Conservation (phyloP, 2,113 vertebrate genomes). For the Piaya cayana region DNA sequence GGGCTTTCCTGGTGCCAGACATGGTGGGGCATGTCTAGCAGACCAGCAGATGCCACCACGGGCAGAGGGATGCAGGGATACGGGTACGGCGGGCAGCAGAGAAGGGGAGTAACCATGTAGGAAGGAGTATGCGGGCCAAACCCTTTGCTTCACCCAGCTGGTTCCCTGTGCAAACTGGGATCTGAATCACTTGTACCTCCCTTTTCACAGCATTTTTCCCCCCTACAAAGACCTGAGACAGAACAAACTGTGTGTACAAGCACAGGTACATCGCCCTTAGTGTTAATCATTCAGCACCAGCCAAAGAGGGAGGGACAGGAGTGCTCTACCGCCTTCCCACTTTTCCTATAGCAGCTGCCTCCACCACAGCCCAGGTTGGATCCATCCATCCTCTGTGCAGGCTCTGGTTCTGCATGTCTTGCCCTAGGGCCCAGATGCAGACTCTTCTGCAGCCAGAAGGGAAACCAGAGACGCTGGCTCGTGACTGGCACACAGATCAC, state of each 20-base stretch:
- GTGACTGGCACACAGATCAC: slow-evolving; percentile 16
- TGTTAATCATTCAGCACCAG: slow-evolving; percentile 50
- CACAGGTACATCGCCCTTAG: slow-evolving; percentile 7
- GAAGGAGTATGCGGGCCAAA: background rate
- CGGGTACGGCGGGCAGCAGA: too few species aligned
- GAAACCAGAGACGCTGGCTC: slow-evolving; percentile 29
- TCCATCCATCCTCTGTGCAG: background rate
- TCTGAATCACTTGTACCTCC: fast-evolving
- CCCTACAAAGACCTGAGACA: background rate
- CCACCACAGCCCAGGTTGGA: background rate
- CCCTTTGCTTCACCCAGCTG: background rate
- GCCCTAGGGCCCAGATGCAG: background rate
- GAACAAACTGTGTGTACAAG: slow-evolving; percentile 7
- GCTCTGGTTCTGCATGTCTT: background rate
- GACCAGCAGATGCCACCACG: background rate
- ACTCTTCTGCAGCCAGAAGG: slow-evolving; percentile 18
- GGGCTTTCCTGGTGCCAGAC: background rate
- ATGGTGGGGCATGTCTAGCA: fast-evolving
- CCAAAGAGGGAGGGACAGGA: slow-evolving; percentile 39
- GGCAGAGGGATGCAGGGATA: background rate
- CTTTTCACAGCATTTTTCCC: background rate
- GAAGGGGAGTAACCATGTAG: background rate
- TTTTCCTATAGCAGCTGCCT: background rate
- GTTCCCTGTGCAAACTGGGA: background rate
- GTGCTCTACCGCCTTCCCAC: background rate